These are phyloP conservation scores for Tanaodytes sp. DNA, from an alignment of 2,888 invertebrate genomes.

Conservation along the genomic window DNA sequence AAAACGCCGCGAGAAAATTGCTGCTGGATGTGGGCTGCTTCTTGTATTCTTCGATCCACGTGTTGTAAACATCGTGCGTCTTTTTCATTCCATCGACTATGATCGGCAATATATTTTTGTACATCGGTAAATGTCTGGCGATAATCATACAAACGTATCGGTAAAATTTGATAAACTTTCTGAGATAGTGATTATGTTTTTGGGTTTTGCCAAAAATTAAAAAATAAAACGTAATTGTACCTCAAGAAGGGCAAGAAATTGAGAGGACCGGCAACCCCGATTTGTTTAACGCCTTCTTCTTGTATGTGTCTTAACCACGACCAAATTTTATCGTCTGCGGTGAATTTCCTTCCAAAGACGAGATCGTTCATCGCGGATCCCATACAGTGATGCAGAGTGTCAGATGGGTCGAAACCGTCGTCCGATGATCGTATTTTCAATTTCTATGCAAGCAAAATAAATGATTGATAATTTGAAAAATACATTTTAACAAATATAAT, in stretches of 20 bases:
- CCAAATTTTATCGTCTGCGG: slow-evolving; percentile 83
- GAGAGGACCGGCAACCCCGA: slow-evolving; percentile 86
- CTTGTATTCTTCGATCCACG: slow-evolving; percentile 53
- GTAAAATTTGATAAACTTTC: too few species aligned
- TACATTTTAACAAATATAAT: too few species aligned
- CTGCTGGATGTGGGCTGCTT: slow-evolving; percentile 48
- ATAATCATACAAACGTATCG: too few species aligned
- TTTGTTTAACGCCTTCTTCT: slow-evolving; percentile 87
- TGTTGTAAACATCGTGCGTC: slow-evolving; percentile 82
- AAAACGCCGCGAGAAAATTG: slow-evolving; percentile 79
- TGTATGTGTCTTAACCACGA: slow-evolving; percentile 83
- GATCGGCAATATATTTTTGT: slow-evolving; percentile 78
- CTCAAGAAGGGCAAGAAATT: slow-evolving; percentile 89
- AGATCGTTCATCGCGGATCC: slow-evolving; percentile 85
- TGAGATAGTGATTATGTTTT: too few species aligned
- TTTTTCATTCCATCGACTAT: slow-evolving; percentile 81
- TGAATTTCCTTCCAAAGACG: slow-evolving; percentile 84
- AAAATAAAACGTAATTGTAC: too few species aligned
- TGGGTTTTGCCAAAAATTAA: too few species aligned
- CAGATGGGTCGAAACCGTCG: slow-evolving; percentile 74
- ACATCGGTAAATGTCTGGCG: slow-evolving; percentile 79
- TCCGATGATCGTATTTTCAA: slow-evolving; percentile 25
- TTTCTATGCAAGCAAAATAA: too few species aligned
- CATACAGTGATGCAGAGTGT: slow-evolving; percentile 79
- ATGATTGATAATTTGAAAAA: too few species aligned